A percentile compares a stretch with the other conserved stretches of the same genome.
Conservation (phyloP, 2,888 invertebrate species). For the Oxycera nigricornis region DNA sequence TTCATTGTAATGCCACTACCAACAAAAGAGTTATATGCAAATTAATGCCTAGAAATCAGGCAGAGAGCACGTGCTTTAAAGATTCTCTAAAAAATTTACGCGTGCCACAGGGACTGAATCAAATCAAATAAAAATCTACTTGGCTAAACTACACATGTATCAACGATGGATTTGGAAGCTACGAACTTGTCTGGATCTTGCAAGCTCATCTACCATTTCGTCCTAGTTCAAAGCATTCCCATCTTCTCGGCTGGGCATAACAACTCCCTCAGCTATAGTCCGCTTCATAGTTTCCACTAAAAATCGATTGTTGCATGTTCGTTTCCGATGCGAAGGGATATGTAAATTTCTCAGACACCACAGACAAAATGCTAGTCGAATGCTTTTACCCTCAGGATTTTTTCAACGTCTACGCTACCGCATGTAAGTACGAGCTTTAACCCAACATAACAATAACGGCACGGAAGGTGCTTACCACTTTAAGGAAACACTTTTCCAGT, state of each 20-base stretch:
- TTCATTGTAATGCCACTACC: neutral
- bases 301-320: conserved; percentile 34
- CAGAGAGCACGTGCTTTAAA: neutral
- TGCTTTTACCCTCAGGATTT: conserved; percentile 34
- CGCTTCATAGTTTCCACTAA: conserved; percentile 16
- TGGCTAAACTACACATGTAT: too few species aligned
- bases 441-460: neutral
- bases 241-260: neutral
- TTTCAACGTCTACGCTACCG: neutral
- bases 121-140: too few species aligned
- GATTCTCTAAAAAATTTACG: too few species aligned
- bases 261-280: conserved; percentile 28
- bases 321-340: conserved; percentile 16
- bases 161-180: too few species aligned
- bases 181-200: too few species aligned
- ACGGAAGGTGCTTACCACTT: conserved; percentile 28
- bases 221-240: conserved; percentile 7
- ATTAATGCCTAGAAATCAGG: neutral
- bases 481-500: conserved; percentile 32
- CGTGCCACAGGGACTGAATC: too few species aligned
- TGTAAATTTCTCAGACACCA: conserved; percentile 36
- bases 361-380: conserved; percentile 36
- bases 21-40: neutral
- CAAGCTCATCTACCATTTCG: too few species aligned
- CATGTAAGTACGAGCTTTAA: too few species aligned